Percentiles rank a stretch among this genome's conserved stretches.
Evolutionary conservation across 2,113 vertebrate genomes (phyloP).

Genomic region (Ochotona princeps): DNA sequence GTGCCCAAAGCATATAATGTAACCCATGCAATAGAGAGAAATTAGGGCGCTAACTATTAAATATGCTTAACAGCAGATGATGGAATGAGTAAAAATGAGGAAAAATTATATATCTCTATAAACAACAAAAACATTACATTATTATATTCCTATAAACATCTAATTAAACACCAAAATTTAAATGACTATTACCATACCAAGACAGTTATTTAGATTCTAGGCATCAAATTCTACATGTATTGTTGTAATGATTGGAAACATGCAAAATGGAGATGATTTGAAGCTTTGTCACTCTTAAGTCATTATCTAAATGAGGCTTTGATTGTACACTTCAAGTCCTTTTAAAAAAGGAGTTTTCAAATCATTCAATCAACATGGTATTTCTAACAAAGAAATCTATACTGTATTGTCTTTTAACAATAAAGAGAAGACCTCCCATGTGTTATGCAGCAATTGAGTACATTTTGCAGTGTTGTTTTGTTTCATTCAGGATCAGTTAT

Average conservation of each 20-base stretch:
- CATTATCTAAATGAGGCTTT: conserved; percentile 39
- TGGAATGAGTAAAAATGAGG: conserved; percentile 55
- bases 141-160: conserved; percentile 58
- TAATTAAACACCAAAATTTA: conserved; percentile 44
- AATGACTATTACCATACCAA: conserved; percentile 7
- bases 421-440: background rate
- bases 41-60: conserved; percentile 50
- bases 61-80: conserved; percentile 48
- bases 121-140: conserved; percentile 51
- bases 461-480: background rate
- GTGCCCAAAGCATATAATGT: conserved; percentile 34
- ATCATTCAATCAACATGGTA: background rate
- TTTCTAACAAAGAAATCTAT: conserved; percentile 44
- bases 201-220: background rate
- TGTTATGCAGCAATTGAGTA: conserved; percentile 12
- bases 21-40: conserved; percentile 3
- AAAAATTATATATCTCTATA: conserved; percentile 28
- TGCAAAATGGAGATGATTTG: conserved; percentile 54
- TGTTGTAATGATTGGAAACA: background rate
- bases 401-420: background rate
- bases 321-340: conserved; percentile 7
- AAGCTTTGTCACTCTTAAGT: background rate
- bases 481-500: conserved; percentile 14
- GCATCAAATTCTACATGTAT: conserved; percentile 44
- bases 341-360: conserved; percentile 25